Evolutionary conservation across 2,888 invertebrate species (phyloP), one percentile per base, ranked within the genome.

Genomic region (Drosophila pegasa): DNA sequence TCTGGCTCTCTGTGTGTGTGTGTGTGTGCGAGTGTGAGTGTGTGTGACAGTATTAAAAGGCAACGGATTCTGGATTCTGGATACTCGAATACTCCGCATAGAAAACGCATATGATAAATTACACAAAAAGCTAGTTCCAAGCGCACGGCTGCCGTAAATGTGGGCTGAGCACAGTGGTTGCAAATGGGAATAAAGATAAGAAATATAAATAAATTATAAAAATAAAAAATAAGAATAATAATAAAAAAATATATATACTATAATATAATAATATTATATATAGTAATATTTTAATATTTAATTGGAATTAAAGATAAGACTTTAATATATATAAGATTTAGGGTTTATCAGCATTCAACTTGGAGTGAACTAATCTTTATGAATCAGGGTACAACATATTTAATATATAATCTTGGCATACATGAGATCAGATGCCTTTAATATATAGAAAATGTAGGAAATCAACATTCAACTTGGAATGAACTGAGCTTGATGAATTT

Each of bases 1-100:
- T 5, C 2, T 27, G 1, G n/a, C n/a, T n/a, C n/a, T 18, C 18
- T 27, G 9, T 10, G 2, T 5, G 14, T 12, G 35, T 16, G 14
- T 40, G 20, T 12, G 20, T 25, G 25, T 43, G 27, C 12, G 12
- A 18, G 18, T 12, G 29, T 6, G 25, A 7, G 47, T 31, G 18
- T 25, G 60, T 83, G 80, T 88, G 88, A 88, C 80, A 87, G 68
- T 74, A 80, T 75, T 82, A 65, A 71, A 79, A 86, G 66, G 75
- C 72, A 71, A 41, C 35, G 41, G 43, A 55, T 51, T 59, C 45
- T 61, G 47, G 52, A 47, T 48, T 48, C 33, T 20, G 40, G 65
- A 55, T 48, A 47, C 70, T 48, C 52, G 71, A 62, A 62, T 73
- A 73, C 74, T 68, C 55, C 43, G 56, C 54, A 75, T 79, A 57